Conservation (phyloP, 2,888 invertebrate species). For the Metallyticus violacea region DNA sequence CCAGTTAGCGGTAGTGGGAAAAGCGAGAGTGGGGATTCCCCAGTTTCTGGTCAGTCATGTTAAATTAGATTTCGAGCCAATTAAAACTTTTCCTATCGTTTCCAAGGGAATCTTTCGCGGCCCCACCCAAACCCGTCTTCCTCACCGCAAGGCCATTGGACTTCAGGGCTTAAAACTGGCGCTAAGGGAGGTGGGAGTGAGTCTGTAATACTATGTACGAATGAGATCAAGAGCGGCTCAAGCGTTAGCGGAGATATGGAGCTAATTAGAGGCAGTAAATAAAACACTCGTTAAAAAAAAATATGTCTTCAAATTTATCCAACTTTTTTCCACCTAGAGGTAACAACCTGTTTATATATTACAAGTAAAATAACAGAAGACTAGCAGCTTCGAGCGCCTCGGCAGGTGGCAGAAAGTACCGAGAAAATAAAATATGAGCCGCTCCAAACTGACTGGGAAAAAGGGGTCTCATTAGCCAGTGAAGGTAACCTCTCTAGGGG, state of each 20-base stretch:
- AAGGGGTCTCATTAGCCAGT: too few relatives aligned
- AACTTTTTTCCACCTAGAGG: too few relatives aligned
- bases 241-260: background rate
- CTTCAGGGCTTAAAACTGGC: conserved; percentile 8
- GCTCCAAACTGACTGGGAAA: too few relatives aligned
- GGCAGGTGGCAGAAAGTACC: too few relatives aligned
- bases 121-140: background rate
- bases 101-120: conserved; percentile 3
- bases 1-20: background rate
- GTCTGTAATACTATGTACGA: background rate
- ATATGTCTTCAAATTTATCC: too few relatives aligned
- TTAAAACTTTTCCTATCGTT: conserved; percentile 33
- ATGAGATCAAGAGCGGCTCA: background rate
- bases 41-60: conserved; percentile 32
- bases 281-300: too few relatives aligned
- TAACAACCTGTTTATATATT: too few relatives aligned
- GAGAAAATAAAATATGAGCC: too few relatives aligned
- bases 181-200: background rate
- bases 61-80: conserved; percentile 33
- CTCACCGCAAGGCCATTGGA: background rate
- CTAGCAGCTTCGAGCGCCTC: too few relatives aligned
- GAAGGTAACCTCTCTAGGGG: too few relatives aligned
- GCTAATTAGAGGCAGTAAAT: background rate
- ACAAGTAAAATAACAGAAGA: too few relatives aligned
- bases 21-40: background rate